phyloP scores from a whole-genome alignment of 2,797 vertebrate species.

The Pseudochirops corinnae region DNA sequence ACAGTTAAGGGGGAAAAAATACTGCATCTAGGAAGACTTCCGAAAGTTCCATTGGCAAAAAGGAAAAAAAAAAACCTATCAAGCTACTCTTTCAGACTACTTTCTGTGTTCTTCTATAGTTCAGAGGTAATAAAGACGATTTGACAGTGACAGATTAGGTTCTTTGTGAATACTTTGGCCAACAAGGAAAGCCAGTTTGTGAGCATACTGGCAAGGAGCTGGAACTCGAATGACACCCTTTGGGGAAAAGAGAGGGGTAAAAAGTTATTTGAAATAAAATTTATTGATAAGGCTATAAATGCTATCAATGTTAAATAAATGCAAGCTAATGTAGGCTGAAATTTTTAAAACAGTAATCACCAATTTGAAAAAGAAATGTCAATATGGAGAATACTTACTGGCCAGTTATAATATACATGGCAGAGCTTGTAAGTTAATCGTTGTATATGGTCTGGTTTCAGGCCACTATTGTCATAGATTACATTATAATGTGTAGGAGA shows the following conservation, averaged over 20 bases:
- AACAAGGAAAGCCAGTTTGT: constrained; percentile 96
- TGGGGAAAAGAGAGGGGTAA: not conserved
- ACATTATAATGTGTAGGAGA: constrained; percentile 97
- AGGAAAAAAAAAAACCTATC: not conserved
- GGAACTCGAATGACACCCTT: constrained; percentile 96
- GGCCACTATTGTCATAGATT: constrained; percentile 92
- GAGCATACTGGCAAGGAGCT: constrained; percentile 97
- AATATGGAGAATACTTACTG: constrained; percentile 85
- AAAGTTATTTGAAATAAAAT: not conserved
- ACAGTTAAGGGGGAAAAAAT: not conserved
- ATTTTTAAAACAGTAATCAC: not conserved
- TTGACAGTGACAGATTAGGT: constrained; percentile 88
- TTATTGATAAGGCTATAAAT: not conserved
- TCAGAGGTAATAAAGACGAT: constrained; percentile 93
- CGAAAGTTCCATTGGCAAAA: not conserved
- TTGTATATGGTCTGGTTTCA: constrained; percentile 98
- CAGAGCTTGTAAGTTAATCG: constrained; percentile 97
- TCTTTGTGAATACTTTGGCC: constrained; percentile 95
- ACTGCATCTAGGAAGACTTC: not conserved
- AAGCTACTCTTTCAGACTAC: not conserved
- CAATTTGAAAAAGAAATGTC: not conserved
- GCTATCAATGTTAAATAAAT: not conserved
- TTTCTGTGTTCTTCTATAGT: not conserved
- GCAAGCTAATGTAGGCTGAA: not conserved
- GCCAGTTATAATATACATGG: constrained; percentile 98